Evolutionary conservation across 2,888 invertebrate species (phyloP).

Genomic region (Cabera pusaria): DNA sequence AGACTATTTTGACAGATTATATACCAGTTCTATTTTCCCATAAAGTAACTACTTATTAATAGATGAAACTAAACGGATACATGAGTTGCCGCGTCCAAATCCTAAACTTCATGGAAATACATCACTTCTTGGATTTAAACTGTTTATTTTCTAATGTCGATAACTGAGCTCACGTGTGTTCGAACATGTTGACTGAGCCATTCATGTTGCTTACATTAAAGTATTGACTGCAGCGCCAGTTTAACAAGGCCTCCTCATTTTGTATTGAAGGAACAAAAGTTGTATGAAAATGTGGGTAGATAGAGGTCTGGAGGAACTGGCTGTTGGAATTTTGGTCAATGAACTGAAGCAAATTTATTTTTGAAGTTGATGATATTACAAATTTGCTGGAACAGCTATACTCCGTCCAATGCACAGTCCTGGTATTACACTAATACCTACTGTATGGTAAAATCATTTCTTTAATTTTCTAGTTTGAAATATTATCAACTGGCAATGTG

Average conservation of each 20-base stretch:
- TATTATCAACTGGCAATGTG: too few species aligned
- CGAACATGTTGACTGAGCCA: slow-evolving; percentile 63
- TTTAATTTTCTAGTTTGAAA: too few species aligned
- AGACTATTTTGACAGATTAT: too few species aligned
- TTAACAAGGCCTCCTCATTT: slow-evolving; percentile 12
- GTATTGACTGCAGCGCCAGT: slow-evolving; percentile 33
- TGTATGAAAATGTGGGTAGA: slow-evolving; percentile 1
- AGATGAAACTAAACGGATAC: slow-evolving; percentile 8
- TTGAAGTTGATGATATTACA: background rate
- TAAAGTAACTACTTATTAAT: too few species aligned
- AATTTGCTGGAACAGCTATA: too few species aligned
- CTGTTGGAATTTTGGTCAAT: slow-evolving; percentile 18
- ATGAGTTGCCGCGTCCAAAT: slow-evolving; percentile 10
- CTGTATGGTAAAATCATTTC: too few species aligned
- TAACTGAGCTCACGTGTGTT: slow-evolving; percentile 60
- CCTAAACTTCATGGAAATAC: slow-evolving; percentile 58
- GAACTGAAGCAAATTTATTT: slow-evolving; percentile 13
- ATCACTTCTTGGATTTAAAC: slow-evolving; percentile 43
- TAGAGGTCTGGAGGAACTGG: slow-evolving; percentile 16
- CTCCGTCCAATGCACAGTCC: too few species aligned
- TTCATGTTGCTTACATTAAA: slow-evolving; percentile 67
- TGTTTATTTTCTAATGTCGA: slow-evolving; percentile 78
- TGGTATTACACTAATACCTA: too few species aligned
- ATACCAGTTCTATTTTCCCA: too few species aligned
- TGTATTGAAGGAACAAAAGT: slow-evolving; percentile 2